phyloP scores from a whole-genome alignment of 2,797 vertebrate species.

The Eleutherodactylus coqui region DNA sequence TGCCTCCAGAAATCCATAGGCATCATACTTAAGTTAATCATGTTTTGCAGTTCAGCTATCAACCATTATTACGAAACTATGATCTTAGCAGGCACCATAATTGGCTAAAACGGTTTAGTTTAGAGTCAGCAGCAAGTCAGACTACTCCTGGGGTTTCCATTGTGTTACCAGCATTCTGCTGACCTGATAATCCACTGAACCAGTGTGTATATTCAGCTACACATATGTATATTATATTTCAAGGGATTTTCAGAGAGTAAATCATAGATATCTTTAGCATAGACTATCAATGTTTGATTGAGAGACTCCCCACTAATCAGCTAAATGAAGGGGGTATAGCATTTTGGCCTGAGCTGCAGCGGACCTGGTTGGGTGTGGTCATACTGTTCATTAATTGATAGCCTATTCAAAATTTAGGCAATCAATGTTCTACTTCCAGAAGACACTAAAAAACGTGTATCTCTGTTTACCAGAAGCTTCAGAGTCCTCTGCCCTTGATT shows the following conservation, averaged over 20 bases:
- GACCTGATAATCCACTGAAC: background rate
- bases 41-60: conserved; percentile 42
- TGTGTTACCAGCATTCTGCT: background rate
- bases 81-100: conserved; percentile 33
- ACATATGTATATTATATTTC: background rate
- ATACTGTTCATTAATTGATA: no score
- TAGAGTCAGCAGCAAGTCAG: background rate
- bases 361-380: no score
- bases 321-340: background rate
- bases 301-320: background rate
- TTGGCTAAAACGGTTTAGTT: conserved; percentile 40
- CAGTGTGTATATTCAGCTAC: background rate
- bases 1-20: conserved; percentile 23
- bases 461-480: background rate
- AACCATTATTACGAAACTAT: conserved; percentile 44
- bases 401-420: no score
- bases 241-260: background rate
- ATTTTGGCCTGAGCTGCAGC: background rate
- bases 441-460: no score
- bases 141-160: conserved; percentile 8
- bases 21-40: conserved; percentile 42
- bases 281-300: no score
- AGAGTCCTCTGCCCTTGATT: background rate
- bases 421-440: no score
- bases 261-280: no score